Evolutionary conservation across 2,113 vertebrate species (phyloP).

Genomic region (Nycticorax nycticorax): DNA sequence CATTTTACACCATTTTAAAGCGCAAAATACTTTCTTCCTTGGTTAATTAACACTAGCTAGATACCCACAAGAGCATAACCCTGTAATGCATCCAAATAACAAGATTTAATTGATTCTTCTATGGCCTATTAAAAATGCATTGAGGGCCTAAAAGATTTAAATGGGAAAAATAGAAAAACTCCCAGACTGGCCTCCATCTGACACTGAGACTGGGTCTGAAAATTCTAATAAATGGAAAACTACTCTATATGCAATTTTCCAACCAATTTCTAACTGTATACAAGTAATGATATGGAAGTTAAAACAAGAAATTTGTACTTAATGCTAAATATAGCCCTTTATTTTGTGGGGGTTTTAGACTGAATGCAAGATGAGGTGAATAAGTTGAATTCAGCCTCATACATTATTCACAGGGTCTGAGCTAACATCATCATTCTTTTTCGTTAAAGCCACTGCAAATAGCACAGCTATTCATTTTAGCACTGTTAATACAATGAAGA

Average conservation of each 20-base stretch:
- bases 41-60: conserved; percentile 47
- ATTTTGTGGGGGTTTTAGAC: conserved; percentile 16
- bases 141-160: conserved; percentile 52
- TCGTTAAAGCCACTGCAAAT: conserved; percentile 25
- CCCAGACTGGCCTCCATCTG: conserved; percentile 22
- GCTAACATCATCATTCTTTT: conserved; percentile 58
- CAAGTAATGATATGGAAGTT: conserved; percentile 15
- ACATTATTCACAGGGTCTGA: conserved; percentile 62
- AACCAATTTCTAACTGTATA: neutral
- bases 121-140: conserved; percentile 60
- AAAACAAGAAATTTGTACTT: conserved; percentile 54
- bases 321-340: conserved; percentile 23
- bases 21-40: neutral
- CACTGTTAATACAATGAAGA: conserved; percentile 43
- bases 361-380: conserved; percentile 45
- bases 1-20: conserved; percentile 35
- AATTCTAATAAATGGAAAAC: conserved; percentile 22
- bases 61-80: conserved; percentile 39
- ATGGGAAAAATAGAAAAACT: conserved; percentile 16
- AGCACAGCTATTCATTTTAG: conserved; percentile 58
- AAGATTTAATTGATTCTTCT: conserved; percentile 64
- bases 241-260: neutral
- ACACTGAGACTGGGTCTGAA: neutral
- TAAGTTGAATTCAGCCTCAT: conserved; percentile 56
- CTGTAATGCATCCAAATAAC: conserved; percentile 45